phyloP scores from a whole-genome alignment of 2,888 invertebrate genomes.

The Pecten maximus region DNA sequence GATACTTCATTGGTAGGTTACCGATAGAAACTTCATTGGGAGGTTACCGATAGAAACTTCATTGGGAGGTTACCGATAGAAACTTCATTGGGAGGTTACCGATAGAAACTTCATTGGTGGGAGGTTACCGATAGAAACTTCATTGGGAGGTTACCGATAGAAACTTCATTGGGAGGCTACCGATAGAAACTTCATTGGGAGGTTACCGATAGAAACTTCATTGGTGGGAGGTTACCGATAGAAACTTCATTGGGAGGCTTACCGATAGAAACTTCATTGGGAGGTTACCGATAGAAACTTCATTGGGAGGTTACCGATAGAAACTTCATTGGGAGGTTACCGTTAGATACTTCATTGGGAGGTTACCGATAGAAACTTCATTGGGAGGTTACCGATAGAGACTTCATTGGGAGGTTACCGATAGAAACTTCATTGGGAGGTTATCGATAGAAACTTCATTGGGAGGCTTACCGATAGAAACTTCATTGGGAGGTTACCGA shows the following conservation, averaged over 20 bases:
- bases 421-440: no score
- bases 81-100: background rate
- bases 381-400: no score
- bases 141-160: background rate
- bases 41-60: background rate
- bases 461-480: no score
- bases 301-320: no score
- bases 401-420: no score
- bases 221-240: background rate
- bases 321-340: no score
- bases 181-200: background rate
- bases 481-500: no score
- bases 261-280: background rate
- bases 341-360: no score
- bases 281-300: background rate
- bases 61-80: background rate
- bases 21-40: background rate
- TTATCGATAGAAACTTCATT: no score
- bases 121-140: background rate
- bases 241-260: background rate
- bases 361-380: no score
- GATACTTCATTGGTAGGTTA: background rate
- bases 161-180: background rate
- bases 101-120: background rate
- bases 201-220: background rate